A percentile compares a stretch with the other conserved stretches of the same genome.
phyloP scores from a whole-genome alignment of 2,113 vertebrate genomes.

The Pseudopipra pipra region DNA sequence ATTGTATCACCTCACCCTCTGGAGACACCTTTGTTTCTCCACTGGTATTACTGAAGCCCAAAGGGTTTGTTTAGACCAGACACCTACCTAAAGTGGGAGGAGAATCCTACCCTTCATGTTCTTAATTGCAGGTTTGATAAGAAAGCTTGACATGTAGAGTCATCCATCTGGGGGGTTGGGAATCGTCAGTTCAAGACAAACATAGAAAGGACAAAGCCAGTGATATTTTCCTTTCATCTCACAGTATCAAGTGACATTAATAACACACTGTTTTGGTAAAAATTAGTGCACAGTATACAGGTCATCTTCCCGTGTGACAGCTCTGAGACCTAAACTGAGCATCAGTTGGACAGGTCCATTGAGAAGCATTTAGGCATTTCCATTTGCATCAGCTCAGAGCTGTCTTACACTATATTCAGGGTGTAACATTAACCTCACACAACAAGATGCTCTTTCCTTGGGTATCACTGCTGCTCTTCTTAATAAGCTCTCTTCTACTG shows the following conservation, averaged over 20 bases:
- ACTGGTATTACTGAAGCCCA: not conserved
- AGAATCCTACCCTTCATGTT: not conserved
- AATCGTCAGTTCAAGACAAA: not conserved
- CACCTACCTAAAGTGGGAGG: not conserved
- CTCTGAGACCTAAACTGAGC: not conserved
- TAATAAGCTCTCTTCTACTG: not conserved
- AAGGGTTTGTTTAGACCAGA: not conserved
- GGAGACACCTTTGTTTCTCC: not conserved
- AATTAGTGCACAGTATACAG: not conserved
- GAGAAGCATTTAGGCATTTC: not conserved
- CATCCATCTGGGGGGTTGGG: not conserved
- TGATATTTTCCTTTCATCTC: not conserved
- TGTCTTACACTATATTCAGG: not conserved
- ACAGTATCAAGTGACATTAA: slow-evolving; percentile 7
- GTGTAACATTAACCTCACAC: not conserved
- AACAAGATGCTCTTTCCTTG: not conserved
- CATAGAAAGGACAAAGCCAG: not conserved
- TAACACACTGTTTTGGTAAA: not conserved
- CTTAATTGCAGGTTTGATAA: not conserved
- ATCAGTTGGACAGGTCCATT: not conserved
- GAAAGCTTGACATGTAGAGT: not conserved
- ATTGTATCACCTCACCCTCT: not conserved
- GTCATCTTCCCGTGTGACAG: slow-evolving; percentile 2
- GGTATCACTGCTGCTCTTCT: not conserved
- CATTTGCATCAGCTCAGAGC: not conserved